Conservation (phyloP, 2,888 invertebrate genomes). For the Hirtodrosophila confusa region DNA sequence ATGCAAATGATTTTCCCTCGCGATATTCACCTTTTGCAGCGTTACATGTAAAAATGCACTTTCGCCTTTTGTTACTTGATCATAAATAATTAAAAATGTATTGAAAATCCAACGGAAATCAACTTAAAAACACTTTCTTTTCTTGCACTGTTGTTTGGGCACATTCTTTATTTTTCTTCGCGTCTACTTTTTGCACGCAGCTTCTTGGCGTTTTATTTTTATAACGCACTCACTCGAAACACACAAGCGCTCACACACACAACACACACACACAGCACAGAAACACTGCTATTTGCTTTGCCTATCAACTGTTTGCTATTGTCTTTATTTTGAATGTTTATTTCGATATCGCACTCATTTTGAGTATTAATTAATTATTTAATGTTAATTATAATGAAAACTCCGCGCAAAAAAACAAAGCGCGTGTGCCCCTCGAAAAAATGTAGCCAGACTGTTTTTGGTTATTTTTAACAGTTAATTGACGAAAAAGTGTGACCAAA, state of each 20-base stretch:
- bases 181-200: constrained; percentile 70
- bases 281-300: constrained; percentile 32
- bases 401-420: constrained; percentile 33
- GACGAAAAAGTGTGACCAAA: no score
- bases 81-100: constrained; percentile 53
- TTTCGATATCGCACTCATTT: constrained; percentile 42
- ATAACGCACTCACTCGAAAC: constrained; percentile 60
- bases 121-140: constrained; percentile 68
- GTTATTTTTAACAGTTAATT: no score
- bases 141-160: constrained; percentile 64
- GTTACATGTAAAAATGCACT: constrained; percentile 67
- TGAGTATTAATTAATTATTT: constrained; percentile 43
- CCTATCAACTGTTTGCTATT: constrained; percentile 31
- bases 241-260: constrained; percentile 46
- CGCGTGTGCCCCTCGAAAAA: constrained; percentile 44
- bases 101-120: constrained; percentile 48
- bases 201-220: constrained; percentile 75
- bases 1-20: constrained; percentile 73
- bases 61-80: constrained; percentile 63
- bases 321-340: constrained; percentile 23
- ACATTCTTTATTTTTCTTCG: constrained; percentile 71
- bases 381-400: constrained; percentile 45
- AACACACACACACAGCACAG: constrained; percentile 20
- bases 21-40: constrained; percentile 68
- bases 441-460: constrained; percentile 38